Conservation (phyloP, 2,797 vertebrate species). For the Rhinatrema bivittatum region DNA sequence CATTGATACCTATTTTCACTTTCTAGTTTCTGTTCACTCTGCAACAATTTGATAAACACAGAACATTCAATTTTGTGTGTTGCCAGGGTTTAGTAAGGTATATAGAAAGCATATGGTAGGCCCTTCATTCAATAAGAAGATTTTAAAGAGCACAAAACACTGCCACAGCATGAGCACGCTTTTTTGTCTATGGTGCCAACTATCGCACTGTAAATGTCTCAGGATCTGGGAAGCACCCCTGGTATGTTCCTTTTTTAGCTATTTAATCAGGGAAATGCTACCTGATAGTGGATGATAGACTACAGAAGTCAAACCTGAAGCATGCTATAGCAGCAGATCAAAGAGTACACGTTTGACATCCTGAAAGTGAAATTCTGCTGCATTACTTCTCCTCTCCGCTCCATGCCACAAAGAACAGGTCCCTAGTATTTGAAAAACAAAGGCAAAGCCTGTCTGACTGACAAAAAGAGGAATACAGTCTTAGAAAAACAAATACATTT, state of each 20-base stretch:
- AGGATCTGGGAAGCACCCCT: conserved; percentile 25
- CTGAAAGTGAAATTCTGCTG: conserved; percentile 32
- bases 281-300: conserved; percentile 47
- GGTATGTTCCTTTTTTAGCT: conserved; percentile 30
- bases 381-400: conserved; percentile 27
- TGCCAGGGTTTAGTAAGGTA: conserved; percentile 5
- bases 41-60: conserved; percentile 3
- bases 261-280: conserved; percentile 42
- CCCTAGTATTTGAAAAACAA: too few relatives aligned
- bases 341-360: conserved; percentile 43
- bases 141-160: conserved; percentile 26
- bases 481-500: too few relatives aligned
- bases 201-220: conserved; percentile 29
- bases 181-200: conserved; percentile 14
- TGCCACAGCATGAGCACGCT: neutral
- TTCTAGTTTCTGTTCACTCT: too few relatives aligned
- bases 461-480: too few relatives aligned
- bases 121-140: conserved; percentile 9
- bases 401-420: conserved; percentile 19
- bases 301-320: conserved; percentile 53
- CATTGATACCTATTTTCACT: conserved; percentile 9
- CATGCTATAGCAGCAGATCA: conserved; percentile 41
- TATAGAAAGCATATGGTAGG: too few relatives aligned
- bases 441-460: too few relatives aligned
- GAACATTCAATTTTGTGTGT: neutral